Conservation (phyloP, 2,113 vertebrate genomes). For the Chlorodrepanis virens region DNA sequence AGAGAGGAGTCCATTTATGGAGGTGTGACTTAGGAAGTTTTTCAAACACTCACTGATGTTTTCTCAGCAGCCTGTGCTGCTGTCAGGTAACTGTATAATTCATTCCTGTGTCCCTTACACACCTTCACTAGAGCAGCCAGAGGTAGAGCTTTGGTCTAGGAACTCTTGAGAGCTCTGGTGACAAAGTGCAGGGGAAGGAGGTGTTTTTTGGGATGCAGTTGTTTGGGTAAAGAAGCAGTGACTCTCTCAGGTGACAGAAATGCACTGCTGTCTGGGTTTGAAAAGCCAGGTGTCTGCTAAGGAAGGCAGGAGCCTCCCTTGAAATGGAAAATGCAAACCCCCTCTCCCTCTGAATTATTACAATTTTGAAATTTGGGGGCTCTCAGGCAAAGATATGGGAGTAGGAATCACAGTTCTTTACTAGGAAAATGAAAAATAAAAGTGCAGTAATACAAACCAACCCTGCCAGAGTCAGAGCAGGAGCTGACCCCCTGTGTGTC, state of each 20-base stretch:
- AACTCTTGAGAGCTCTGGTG: neutral
- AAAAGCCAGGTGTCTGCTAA: neutral
- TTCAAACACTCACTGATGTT: neutral
- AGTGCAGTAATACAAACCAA: no score
- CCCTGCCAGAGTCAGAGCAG: accelerated
- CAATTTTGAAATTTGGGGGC: neutral
- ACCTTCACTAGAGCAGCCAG: neutral
- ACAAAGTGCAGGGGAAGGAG: neutral
- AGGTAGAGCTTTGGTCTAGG: neutral
- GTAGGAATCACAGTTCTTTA: neutral
- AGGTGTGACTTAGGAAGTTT: neutral
- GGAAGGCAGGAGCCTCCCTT: neutral
- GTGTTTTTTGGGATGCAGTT: accelerated
- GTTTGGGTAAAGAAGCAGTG: neutral
- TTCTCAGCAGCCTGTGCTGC: neutral
- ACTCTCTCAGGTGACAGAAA: neutral
- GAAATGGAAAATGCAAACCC: neutral
- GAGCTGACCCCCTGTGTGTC: neutral
- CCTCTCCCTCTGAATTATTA: neutral
- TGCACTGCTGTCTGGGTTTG: neutral
- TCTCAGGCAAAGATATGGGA: neutral
- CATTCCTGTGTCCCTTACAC: neutral
- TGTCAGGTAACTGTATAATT: accelerated
- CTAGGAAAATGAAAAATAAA: neutral
- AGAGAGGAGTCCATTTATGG: neutral